phyloP scores from a whole-genome alignment of 1,140 invertebrate genomes.

The Bicyclus anynana region DNA sequence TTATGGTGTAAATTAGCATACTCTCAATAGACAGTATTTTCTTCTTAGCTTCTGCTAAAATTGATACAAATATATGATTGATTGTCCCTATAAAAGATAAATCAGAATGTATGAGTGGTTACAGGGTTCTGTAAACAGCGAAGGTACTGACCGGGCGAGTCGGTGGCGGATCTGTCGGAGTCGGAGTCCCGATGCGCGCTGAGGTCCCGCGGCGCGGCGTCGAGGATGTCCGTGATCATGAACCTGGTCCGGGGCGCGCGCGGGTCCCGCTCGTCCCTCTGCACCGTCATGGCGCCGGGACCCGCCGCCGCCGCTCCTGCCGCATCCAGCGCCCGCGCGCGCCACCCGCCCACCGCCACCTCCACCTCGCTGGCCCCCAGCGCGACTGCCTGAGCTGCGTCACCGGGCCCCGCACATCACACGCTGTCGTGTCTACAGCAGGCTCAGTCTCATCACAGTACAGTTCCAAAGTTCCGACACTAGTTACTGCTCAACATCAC shows the following conservation, averaged over 20 bases:
- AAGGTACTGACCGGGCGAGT: conserved; percentile 52
- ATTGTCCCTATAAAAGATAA: too few species aligned
- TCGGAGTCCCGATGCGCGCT: conserved; percentile 68
- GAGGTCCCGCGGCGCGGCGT: conserved; percentile 76
- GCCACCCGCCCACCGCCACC: conserved; percentile 48
- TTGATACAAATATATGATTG: too few species aligned
- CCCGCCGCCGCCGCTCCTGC: conserved; percentile 56
- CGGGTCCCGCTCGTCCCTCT: conserved; percentile 75
- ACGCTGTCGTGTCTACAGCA: neutral
- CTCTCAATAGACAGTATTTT: too few species aligned
- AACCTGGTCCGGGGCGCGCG: conserved; percentile 83
- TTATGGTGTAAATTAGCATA: too few species aligned
- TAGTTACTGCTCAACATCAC: neutral
- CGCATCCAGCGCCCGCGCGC: conserved; percentile 60
- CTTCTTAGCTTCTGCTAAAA: too few species aligned
- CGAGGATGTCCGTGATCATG: conserved; percentile 89
- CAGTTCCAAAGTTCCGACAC: neutral
- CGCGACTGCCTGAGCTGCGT: conserved; percentile 33
- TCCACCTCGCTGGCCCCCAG: conserved; percentile 50
- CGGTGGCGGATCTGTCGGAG: conserved; percentile 61
- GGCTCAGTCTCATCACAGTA: neutral
- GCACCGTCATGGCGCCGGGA: conserved; percentile 64
- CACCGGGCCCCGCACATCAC: conserved; percentile 51
- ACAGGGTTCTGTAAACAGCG: too few species aligned
- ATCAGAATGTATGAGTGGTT: too few species aligned